phyloP scores from a whole-genome alignment of 2,888 invertebrate species.

The Tolmerus cingulatus region DNA sequence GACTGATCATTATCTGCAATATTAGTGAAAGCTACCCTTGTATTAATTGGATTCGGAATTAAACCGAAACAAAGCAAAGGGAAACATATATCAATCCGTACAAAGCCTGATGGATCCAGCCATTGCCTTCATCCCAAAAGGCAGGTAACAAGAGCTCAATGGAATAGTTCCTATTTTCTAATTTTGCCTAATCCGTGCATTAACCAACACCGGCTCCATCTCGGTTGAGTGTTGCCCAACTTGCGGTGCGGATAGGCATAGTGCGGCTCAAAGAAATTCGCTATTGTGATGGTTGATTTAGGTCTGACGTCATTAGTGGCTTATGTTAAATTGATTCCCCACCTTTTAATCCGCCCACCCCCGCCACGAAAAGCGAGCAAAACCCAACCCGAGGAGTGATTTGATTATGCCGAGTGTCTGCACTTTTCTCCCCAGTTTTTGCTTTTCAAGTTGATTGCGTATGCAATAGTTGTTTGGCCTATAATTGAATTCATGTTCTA shows the following conservation, averaged over 20 bases:
- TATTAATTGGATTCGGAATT: neutral
- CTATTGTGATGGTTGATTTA: slow-evolving; percentile 6
- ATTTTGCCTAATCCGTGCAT: slow-evolving; percentile 6
- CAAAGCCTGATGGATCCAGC: neutral
- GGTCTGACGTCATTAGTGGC: slow-evolving; percentile 17
- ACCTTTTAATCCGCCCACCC: neutral
- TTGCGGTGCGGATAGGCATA: neutral
- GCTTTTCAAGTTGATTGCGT: slow-evolving; percentile 28
- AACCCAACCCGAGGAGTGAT: neutral
- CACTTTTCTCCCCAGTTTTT: neutral
- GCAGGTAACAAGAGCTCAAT: slow-evolving; percentile 15
- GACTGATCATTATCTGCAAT: neutral
- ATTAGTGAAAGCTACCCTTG: neutral
- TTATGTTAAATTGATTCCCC: slow-evolving; percentile 22
- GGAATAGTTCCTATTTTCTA: slow-evolving; percentile 19
- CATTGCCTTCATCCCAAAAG: neutral
- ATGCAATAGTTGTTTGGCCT: slow-evolving; percentile 11
- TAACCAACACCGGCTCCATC: neutral
- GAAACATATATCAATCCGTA: neutral
- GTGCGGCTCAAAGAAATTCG: neutral
- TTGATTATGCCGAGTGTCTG: neutral
- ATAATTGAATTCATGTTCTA: slow-evolving; percentile 15
- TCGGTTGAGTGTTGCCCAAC: neutral
- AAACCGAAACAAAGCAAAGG: neutral
- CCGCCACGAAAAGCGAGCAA: neutral